Base-by-base conservation (phyloP, 2,113 vertebrate species). In the Vidua chalybeata region DNA sequence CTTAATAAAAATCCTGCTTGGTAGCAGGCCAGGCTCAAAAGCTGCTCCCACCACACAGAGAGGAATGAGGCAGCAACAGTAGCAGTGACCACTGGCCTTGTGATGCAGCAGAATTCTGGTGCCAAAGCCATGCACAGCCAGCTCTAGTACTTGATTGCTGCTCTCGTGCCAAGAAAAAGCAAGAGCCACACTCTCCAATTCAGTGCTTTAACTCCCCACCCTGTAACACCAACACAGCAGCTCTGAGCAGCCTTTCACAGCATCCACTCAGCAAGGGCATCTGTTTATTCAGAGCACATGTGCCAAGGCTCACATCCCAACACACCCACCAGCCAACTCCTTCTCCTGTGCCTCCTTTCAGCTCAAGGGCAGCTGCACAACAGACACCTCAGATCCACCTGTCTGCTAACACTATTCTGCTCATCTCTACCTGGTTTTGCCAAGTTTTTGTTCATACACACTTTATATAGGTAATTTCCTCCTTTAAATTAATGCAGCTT, bases 231-330 rank as follows among this genome's bases (percentile, higher is more conserved):
- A 88, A 84, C 87, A 84, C 61, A 49, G 69, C 48, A 43, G 80
- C 86, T 91, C 84, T 46, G 67, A 91, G 63, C 59, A 55, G 59
- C 43, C 93, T 83, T 83, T 79, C 89, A 82, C 37, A 74, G 93
- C 71, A 33, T 26, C 59, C 59, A 55, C 61, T 77, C 69, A 58
- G 58, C 58, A 73, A 35, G 15, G 35, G 37, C 27, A 43, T 51
- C 64, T 72, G 37, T 66, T 87, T 72, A 84, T 45, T 84, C 24
- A 67, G 24, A 59, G 23, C 11, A 62, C 74, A 15, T 7, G 45
- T 64, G 62, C 31, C 15, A 61, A 64, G 35, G 66, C 28, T 67
- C 6, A 13, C 54, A 82, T 79, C 52, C 69, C 62, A 87, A 30
- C 55, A 66, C 62, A 46, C 41, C 75, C 72, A 91, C 46, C 78